A percentile compares a stretch with the other conserved stretches of the same genome.
Conservation (phyloP, 1,140 invertebrate genomes). For the Bombus confusus region DNA sequence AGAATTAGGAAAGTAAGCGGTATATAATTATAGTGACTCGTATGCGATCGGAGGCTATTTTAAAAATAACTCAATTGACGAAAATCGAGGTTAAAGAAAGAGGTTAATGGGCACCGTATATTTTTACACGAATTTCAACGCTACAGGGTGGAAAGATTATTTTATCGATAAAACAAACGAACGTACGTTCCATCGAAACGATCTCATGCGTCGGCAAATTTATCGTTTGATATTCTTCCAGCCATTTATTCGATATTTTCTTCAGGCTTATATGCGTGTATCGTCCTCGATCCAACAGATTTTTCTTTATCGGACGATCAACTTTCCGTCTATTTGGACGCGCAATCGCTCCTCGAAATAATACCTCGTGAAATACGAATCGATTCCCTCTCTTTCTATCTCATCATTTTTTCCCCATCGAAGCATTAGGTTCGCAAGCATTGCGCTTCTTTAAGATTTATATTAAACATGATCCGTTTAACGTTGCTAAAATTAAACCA, state of each 20-base stretch:
- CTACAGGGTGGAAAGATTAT: conserved; percentile 9
- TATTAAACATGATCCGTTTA: not conserved
- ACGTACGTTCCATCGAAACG: not conserved
- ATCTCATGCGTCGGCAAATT: conserved; percentile 1
- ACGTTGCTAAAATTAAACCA: not conserved
- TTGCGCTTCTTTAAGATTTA: not conserved
- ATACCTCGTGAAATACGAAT: not conserved
- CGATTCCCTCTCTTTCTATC: not conserved
- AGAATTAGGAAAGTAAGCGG: not conserved
- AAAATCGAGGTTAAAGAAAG: conserved; percentile 22
- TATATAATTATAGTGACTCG: conserved; percentile 27
- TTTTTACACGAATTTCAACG: conserved; percentile 50
- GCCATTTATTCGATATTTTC: conserved; percentile 39
- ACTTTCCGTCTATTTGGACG: not conserved
- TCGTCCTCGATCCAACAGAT: not conserved
- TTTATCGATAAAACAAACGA: conserved; percentile 48
- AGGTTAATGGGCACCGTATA: conserved; percentile 26
- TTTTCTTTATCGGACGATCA: not conserved
- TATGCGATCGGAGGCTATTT: conserved; percentile 37
- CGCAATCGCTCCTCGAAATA: not conserved
- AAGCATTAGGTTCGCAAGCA: not conserved
- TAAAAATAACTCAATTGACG: conserved; percentile 24
- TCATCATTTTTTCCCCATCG: not conserved
- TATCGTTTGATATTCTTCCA: too few species aligned
- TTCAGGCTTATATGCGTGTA: too few species aligned